Base-by-base conservation (phyloP, 2,113 vertebrate genomes). In the Prinia subflava region DNA sequence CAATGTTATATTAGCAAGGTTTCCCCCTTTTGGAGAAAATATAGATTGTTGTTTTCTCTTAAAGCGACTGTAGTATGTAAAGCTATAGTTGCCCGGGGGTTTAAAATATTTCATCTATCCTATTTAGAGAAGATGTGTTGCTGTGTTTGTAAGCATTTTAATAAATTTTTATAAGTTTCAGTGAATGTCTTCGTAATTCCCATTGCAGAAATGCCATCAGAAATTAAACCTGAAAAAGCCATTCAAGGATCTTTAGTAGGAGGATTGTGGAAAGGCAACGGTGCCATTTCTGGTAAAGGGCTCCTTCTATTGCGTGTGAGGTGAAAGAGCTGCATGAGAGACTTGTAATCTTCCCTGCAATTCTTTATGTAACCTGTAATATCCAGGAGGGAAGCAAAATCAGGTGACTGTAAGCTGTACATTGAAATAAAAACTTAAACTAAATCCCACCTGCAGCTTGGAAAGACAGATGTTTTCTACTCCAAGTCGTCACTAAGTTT, bases 401-500 rank as follows among this genome's bases (percentile, higher is more conserved):
- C 35, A 5, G 35, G 31, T 73, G 41, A 19, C 11, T 60, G 23
- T 39, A 37, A 56, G 15, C 47, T 82, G n/a, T 74, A 31, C 27
- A 4, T 76, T 50, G 82, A 64, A 82, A 78, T 22, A 77, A 53
- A 74, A 15, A 13, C 13, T 71, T 83, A 47, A 87, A 33, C 50
- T 44, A 55, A 88, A 76, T 63, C 62, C 30, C 7, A 44, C 27
- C 22, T 82, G 39, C 39, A 82, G 42, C 55, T 87, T 55, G 52
- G 62, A 41, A 53, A 16, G 27, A 41, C 56, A 64, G 44, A n/a
- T 62, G 5, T 65, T 68, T 62, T 64, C 14, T 59, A 2, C 33
- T 76, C 37, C 17, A 47, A n/a, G 28, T 41, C 0, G 0, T 82
- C 31, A 2, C 27, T n/a, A 4, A 10, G 16, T 76, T 71, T 88